Base-by-base conservation (phyloP, 2,888 invertebrate species). In the Sinopyrophorus schimmeli region DNA sequence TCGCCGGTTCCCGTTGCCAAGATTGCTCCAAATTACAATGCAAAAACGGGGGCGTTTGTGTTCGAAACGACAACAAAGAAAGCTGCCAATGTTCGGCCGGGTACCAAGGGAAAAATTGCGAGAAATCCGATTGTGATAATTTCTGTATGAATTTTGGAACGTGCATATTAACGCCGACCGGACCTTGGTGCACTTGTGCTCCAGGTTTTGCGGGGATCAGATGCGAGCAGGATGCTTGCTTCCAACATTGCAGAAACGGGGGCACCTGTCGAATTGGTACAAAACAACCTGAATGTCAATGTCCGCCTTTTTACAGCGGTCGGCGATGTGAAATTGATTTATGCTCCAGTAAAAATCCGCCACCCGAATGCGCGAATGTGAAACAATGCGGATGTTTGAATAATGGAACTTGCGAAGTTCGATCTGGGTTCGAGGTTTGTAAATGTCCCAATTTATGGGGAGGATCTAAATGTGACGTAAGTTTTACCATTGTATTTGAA, bases 1-100 rank as follows among this genome's bases (percentile, higher is more conserved):
- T 78, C 62, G 72, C 75, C 24, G 78, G 79, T 58, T 57, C 72
- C 6, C 74, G 77, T 27, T 84, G 84, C 61, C 79, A 83, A 55
- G 75, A 78, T 58, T 84, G 84, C 60, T 69, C 74, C 1, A 75
- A 76, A 47, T 63, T 81, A 15, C 72, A 74, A 2, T 86, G 86
- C 64, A 74, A 77, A 41, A 83, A 85, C 67, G 78, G 79, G 7
- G 85, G 84, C 9, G 74, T 78, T 6, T 85, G 85, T 61, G 64
- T 73, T 2, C 48, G 44, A 0, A 72, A 63, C 0, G 72, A 71
- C 1, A 73, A 70, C 0, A 69, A 67, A 9, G 73, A 75, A 23
- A 71, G 70, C 30, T 84, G 84, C 64, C 72, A 71, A 26, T 84
- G 83, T 64, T 76, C 76, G 2, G 73, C 76, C 55, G 81, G 82